A percentile compares a stretch with the other conserved stretches of the same genome.
Evolutionary conservation across 2,113 vertebrate species (phyloP).

Genomic region (Elaphurus davidianus): DNA sequence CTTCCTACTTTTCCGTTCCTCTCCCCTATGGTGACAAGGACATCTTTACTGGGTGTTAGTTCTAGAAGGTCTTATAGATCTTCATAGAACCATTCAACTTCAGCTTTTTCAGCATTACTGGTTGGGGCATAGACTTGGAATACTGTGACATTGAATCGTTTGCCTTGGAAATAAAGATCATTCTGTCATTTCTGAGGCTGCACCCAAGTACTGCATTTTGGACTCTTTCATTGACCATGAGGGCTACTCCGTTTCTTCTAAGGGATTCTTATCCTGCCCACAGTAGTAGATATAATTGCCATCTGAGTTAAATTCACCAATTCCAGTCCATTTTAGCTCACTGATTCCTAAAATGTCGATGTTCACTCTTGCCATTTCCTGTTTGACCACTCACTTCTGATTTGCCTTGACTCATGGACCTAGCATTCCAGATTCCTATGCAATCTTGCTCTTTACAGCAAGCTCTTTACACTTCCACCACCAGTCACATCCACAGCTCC

Average conservation of each 20-base stretch:
- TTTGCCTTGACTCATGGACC: not conserved
- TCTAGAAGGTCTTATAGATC: not conserved
- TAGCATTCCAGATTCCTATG: not conserved
- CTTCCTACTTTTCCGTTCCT: not conserved
- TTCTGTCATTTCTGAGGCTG: not conserved
- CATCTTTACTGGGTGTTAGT: not conserved
- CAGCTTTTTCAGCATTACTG: not conserved
- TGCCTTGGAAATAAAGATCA: not conserved
- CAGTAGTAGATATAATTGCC: not conserved
- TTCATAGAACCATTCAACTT: not conserved
- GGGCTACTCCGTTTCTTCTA: not conserved
- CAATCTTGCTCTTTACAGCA: not conserved
- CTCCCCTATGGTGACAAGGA: not conserved
- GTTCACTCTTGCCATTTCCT: not conserved
- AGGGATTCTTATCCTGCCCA: not conserved
- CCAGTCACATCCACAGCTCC: not conserved
- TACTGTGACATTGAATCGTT: not conserved
- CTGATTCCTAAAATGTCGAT: not conserved
- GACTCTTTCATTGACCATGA: not conserved
- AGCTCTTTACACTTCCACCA: not conserved
- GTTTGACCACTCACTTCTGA: not conserved
- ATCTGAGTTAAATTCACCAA: not conserved
- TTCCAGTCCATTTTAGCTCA: not conserved
- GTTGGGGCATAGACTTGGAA: not conserved
- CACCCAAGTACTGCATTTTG: not conserved